These are phyloP conservation scores for Acrocephalus kingi DNA, from an alignment of 2,113 vertebrate genomes.

Conservation along the genomic window DNA sequence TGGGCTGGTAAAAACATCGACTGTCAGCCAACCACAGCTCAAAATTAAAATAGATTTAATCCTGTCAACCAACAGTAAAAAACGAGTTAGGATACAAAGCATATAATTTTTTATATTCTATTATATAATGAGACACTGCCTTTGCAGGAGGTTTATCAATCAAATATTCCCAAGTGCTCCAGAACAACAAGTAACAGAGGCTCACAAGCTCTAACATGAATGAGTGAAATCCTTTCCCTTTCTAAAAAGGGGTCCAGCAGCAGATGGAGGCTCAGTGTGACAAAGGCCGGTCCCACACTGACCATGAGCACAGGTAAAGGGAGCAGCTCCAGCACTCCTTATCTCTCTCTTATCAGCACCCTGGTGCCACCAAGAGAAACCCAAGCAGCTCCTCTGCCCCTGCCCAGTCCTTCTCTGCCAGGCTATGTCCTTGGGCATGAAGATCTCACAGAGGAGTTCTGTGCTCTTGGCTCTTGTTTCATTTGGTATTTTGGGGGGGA, in stretches of 20 bases:
- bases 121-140: background rate
- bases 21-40: background rate
- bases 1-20: background rate
- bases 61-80: background rate
- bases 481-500: background rate
- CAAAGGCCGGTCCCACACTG: background rate
- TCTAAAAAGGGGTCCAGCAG: background rate
- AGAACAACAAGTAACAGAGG: background rate
- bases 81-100: background rate
- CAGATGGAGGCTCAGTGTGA: background rate
- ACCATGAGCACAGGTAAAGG: background rate
- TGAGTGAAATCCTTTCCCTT: background rate
- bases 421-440: background rate
- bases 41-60: background rate
- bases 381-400: background rate
- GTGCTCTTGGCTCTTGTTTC: background rate
- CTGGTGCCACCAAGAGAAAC: background rate
- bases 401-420: background rate
- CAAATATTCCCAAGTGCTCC: background rate
- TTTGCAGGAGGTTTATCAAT: background rate
- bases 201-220: background rate
- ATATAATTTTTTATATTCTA: accelerated
- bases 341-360: background rate
- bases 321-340: background rate
- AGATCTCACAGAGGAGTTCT: background rate